phyloP scores from a whole-genome alignment of 2,888 invertebrate species.

The Cremastinae sp. region DNA sequence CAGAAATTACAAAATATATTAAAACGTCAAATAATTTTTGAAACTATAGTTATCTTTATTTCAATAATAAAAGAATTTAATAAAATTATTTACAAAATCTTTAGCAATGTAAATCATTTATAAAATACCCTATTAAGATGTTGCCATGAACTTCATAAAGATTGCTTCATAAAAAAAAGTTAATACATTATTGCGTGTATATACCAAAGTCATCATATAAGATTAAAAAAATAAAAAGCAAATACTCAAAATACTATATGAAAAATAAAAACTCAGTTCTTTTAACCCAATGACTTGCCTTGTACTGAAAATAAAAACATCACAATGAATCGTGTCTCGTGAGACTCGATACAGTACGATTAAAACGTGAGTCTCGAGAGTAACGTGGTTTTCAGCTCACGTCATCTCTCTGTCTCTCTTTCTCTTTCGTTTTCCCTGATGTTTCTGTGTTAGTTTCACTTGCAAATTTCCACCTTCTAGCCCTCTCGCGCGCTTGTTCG shows the following conservation, averaged over 20 bases:
- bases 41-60: too few relatives aligned
- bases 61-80: too few relatives aligned
- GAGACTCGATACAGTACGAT: constrained; percentile 39
- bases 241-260: neutral
- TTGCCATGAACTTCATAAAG: too few relatives aligned
- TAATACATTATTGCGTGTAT: too few relatives aligned
- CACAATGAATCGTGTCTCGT: constrained; percentile 39
- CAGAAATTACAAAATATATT: too few relatives aligned
- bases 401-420: constrained; percentile 17
- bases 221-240: too few relatives aligned
- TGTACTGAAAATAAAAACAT: neutral
- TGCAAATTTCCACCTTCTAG: constrained; percentile 52
- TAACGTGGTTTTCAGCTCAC: constrained; percentile 41
- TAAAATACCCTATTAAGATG: too few relatives aligned
- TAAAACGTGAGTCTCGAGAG: constrained; percentile 40
- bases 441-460: constrained; percentile 45
- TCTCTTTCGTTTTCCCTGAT: neutral
- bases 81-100: too few relatives aligned
- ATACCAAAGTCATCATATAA: too few relatives aligned
- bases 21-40: too few relatives aligned
- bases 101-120: too few relatives aligned
- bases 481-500: neutral
- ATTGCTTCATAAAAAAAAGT: too few relatives aligned
- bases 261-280: neutral
- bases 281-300: constrained; percentile 21